Conservation (phyloP, 2,888 invertebrate genomes). For the Drosophila quinaria region DNA sequence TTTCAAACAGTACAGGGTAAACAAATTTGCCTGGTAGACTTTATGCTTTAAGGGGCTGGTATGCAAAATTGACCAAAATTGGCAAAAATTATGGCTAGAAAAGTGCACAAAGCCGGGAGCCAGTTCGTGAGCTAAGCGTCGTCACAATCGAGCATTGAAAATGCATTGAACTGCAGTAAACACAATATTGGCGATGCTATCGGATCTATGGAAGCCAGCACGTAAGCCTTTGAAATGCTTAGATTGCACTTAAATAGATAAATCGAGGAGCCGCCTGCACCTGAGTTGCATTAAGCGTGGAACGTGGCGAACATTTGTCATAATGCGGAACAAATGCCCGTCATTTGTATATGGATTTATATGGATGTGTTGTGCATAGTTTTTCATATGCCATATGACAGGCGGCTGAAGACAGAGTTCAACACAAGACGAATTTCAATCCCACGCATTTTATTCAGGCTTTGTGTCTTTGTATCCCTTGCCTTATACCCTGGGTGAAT, state of each 20-base stretch:
- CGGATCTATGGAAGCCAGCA: constrained; percentile 57
- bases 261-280: constrained; percentile 54
- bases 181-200: constrained; percentile 58
- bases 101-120: constrained; percentile 59
- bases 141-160: constrained; percentile 43
- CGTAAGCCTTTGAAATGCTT: constrained; percentile 55
- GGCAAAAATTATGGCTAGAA: constrained; percentile 52
- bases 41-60: constrained; percentile 23
- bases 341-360: constrained; percentile 18
- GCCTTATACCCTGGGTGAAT: neutral
- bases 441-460: constrained; percentile 42
- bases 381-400: constrained; percentile 21
- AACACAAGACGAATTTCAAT: constrained; percentile 2
- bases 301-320: constrained; percentile 70
- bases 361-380: constrained; percentile 35
- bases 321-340: constrained; percentile 69
- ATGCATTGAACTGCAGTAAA: constrained; percentile 52
- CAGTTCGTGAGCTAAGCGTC: constrained; percentile 62
- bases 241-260: constrained; percentile 74
- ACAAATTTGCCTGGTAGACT: constrained; percentile 9
- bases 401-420: constrained; percentile 30
- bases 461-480: neutral
- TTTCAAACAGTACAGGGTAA: constrained; percentile 24
- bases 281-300: constrained; percentile 67
- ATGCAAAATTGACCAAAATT: constrained; percentile 70